Base-by-base conservation (phyloP, 2,888 invertebrate genomes). In the Lasioglossum oenotherae region DNA sequence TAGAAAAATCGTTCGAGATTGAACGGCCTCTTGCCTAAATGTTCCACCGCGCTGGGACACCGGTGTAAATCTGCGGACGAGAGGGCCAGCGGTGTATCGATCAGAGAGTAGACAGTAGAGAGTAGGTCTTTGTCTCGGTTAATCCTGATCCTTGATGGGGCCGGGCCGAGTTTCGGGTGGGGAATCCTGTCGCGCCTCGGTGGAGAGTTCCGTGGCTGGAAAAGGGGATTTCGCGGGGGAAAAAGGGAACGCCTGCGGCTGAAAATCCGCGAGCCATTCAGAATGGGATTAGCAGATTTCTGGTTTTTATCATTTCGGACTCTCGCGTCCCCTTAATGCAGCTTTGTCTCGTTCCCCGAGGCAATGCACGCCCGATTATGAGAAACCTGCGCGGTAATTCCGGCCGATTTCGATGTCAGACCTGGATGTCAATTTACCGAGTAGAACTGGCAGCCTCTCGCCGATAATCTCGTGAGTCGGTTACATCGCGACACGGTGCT, bases 121-220 rank as follows among this genome's bases (percentile, higher is more conserved):
- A n/a, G n/a, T n/a, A n/a, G 60, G 44, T 71, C 79, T 71, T 74
- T 60, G 77, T 72, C 80, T 73, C 35, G 41, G 78, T 71, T 83
- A 83, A 87, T 84, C 80, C 83, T 67, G 78, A 80, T 84, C 74
- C 80, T 57, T 49, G 74, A 57, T n/a, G 12, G 12, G 78, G 53
- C 81, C 53, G 44, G 19, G 6, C 44, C 78, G n/a, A 74, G 60
- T 60, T 60, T 78, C 49, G 23, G 77, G 10, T 14, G 35, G 49
- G 16, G 19, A 60, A 69, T 67, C 46, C 44, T 77, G 76, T 69
- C 64, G 71, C 41, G 38, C 16, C 67, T 31, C 67, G 79, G 31
- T 67, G 77, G 82, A 87, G 80, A 46, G 81, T 81, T 49, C 23
- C 23, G 31, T 8, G n/a, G 57, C 38, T 46, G 41, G 41, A 80